Base-by-base conservation (phyloP, 2,888 invertebrate genomes). In the Pocota personata region DNA sequence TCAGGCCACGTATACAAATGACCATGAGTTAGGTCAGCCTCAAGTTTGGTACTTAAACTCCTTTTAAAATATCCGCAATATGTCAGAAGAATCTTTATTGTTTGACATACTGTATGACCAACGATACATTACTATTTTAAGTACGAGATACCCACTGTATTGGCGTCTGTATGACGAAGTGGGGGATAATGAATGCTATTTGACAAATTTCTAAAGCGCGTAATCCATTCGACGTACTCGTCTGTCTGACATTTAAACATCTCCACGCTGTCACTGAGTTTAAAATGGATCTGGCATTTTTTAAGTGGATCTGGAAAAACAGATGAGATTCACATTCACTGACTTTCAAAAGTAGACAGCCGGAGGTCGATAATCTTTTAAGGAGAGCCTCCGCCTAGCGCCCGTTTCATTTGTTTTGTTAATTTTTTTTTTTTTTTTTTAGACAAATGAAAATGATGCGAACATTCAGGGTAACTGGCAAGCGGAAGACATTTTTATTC, bases 351-450 rank as follows among this genome's bases (percentile, higher is more conserved):
- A 69, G 64, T 75, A 79, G 73, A 50, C 75, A 76, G 24, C 32
- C 10, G 66, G n/a, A 86, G 80, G 84, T 86, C 84, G 71, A 80
- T 82, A 75, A 43, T 80, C 84, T 86, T 76, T 58, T 58, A 80
- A 75, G 80, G 40, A 27, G 57, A 32, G n/a, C 52, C 43, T 55
- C 64, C 7, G 43, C 24, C 3, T 55, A 30, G 10, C 40, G 30
- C 43, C 24, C 75, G 30, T 64, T 40, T 3, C 32, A n/a, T 14
- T 37, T 46, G 48, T 72, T 72, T 7, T 12, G 10, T 12, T 12
- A 14, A 30, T 57, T 55, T 57, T 21, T 24, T 27, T 37, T 52
- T 21, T 24, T 57, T 69, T 27, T 43, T 30, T 57, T 19, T 12
- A 19, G 12, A 4, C 16, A 8, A n/a, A n/a, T 75, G 30, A 64